phyloP scores from a whole-genome alignment of 2,888 invertebrate species.

The Luperina testacea region DNA sequence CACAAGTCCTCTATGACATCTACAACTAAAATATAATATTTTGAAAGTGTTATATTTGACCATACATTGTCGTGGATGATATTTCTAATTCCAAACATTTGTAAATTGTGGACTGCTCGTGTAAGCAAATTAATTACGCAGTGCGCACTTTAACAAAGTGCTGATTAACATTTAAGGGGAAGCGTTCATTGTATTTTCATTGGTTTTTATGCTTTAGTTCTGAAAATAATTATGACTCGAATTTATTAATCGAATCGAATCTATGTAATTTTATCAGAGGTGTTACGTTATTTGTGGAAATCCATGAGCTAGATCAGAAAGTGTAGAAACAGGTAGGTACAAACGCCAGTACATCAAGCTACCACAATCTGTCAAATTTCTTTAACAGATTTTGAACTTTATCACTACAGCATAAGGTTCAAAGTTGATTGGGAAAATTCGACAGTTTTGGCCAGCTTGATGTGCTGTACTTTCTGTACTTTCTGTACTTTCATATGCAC shows the following conservation, averaged over 20 bases:
- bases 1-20: background rate
- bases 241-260: too few relatives aligned
- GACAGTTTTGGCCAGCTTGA: too few relatives aligned
- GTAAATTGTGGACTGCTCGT: background rate
- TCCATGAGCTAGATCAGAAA: background rate
- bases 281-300: background rate
- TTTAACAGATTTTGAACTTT: too few relatives aligned
- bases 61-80: background rate
- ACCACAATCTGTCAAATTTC: too few relatives aligned
- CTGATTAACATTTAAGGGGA: slow-evolving; percentile 46
- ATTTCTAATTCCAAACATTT: background rate
- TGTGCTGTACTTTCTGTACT: too few relatives aligned
- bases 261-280: background rate
- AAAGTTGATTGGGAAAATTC: too few relatives aligned
- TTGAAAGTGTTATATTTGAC: background rate
- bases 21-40: background rate
- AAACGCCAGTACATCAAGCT: too few relatives aligned
- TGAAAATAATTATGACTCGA: too few relatives aligned
- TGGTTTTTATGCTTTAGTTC: background rate
- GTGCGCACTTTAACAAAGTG: slow-evolving; percentile 20
- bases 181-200: slow-evolving; percentile 4
- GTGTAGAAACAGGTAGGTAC: background rate
- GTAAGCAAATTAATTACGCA: background rate
- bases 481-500: too few relatives aligned
- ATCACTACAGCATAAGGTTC: too few relatives aligned